Evolutionary conservation across 2,113 vertebrate species (phyloP), one percentile per base, ranked within the genome.

Genomic region (Bubo scandiacus): DNA sequence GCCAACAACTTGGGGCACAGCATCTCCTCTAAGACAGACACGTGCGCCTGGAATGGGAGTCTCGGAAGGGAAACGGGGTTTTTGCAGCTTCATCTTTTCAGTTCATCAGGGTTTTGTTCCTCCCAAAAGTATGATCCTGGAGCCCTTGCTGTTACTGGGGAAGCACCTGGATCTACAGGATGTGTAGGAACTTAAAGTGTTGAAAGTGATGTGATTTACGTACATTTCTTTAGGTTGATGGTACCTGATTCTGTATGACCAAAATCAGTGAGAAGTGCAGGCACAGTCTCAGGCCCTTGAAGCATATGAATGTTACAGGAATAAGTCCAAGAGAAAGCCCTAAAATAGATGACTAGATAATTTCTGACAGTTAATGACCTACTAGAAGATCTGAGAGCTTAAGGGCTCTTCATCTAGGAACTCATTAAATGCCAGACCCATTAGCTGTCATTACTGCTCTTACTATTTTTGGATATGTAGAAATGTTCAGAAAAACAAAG

Each of bases 341-440:
- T 6, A 43, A 93, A 94, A 88, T 8, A 74, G 63, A 62, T 86
- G 90, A 95, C 54, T 79, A 66, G 79, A 94, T 97, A 19, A 96
- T 90, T 88, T n/a, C 79, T 94, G 95, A 86, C 90, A 92, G 66
- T 18, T 73, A 94, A 77, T 54, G 78, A 91, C 58, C 90, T 85
- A 77, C 78, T 90, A 79, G 57, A 26, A 90, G 67, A 88, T 86
- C 85, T 6, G 75, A 96, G 88, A 73, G 49, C 85, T 96, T 70
- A 47, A 92, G 90, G 93, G 82, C 85, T 89, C 85, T 91, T 92
- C 49, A 22, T 45, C 25, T 38, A 86, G 59, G 82, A 81, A 3
- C 45, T 88, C 63, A 30, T 88, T 66, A 88, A 96, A 93, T 93
- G 90, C 85, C 94, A 94, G 88, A 51, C 45, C 85, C 10, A 29